phyloP scores from a whole-genome alignment of 2,797 vertebrate genomes.

The Microchirus variegatus region DNA sequence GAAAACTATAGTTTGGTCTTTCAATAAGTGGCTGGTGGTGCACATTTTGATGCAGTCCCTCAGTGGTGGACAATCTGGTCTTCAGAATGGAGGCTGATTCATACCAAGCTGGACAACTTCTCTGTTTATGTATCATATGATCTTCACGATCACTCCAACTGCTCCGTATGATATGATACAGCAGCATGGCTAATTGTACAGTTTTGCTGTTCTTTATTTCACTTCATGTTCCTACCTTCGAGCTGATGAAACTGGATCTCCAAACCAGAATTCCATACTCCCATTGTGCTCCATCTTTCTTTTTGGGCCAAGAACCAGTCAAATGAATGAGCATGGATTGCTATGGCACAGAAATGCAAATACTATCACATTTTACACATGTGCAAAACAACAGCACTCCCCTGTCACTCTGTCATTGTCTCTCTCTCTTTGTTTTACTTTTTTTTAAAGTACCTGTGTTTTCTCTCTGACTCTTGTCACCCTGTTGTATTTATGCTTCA shows the following conservation, averaged over 20 bases:
- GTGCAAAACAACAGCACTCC: conserved; percentile 46
- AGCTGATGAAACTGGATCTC: conserved; percentile 68
- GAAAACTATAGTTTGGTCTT: conserved; percentile 9
- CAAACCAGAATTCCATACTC: conserved; percentile 44
- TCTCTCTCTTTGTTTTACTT: conserved; percentile 30
- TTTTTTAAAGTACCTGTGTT: conserved; percentile 50
- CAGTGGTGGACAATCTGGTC: conserved; percentile 60
- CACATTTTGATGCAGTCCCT: conserved; percentile 56
- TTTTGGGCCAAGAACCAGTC: conserved; percentile 41
- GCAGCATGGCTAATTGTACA: conserved; percentile 76
- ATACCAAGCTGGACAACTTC: conserved; percentile 66
- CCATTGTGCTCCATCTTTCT: conserved; percentile 42
- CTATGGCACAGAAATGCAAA: conserved; percentile 48
- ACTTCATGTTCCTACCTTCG: conserved; percentile 55
- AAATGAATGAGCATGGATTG: conserved; percentile 71
- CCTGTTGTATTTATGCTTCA: conserved; percentile 56
- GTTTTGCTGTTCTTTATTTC: conserved; percentile 66
- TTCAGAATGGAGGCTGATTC: conserved; percentile 71
- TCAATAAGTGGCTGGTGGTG: not conserved
- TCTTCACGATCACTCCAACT: conserved; percentile 62
- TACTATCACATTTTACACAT: conserved; percentile 55
- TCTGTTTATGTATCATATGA: conserved; percentile 80
- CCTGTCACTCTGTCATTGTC: conserved; percentile 39
- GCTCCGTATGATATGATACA: conserved; percentile 79
- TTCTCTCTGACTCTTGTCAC: conserved; percentile 43